Evolutionary conservation across 2,888 invertebrate species (phyloP).

Genomic region (Drosophila anceps): DNA sequence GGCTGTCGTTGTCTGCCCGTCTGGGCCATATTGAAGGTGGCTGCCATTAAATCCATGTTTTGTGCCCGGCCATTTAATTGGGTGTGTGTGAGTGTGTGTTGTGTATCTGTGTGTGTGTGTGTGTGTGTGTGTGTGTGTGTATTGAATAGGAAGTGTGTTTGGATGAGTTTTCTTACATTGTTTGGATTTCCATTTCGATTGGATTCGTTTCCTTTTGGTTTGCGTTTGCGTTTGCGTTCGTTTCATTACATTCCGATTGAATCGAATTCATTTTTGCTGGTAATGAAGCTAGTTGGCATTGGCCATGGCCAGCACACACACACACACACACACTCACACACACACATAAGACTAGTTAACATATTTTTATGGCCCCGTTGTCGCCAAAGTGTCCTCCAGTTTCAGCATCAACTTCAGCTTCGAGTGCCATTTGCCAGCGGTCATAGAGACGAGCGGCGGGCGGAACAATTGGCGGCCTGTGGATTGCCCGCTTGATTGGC

Average conservation of each 20-base stretch:
- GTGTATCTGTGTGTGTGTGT: slow-evolving; percentile 25
- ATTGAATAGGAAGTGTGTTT: slow-evolving; percentile 12
- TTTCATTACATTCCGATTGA: slow-evolving; percentile 24
- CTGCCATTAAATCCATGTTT: slow-evolving; percentile 26
- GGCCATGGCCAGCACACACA: slow-evolving; percentile 20
- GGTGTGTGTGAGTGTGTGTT: slow-evolving; percentile 33
- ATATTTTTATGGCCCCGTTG: slow-evolving; percentile 68
- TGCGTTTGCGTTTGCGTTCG: background rate
- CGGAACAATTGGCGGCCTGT: slow-evolving; percentile 3
- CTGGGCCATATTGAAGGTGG: slow-evolving; percentile 21
- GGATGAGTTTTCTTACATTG: slow-evolving; percentile 39
- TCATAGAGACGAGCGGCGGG: background rate
- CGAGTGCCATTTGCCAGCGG: slow-evolving; percentile 43
- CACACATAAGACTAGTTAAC: slow-evolving; percentile 55
- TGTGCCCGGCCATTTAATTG: slow-evolving; percentile 66
- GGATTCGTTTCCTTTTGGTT: slow-evolving; percentile 14
- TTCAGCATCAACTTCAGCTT: slow-evolving; percentile 30
- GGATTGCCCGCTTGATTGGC: slow-evolving; percentile 56
- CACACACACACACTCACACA: background rate
- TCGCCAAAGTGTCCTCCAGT: slow-evolving; percentile 58
- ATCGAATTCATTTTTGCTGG: slow-evolving; percentile 41
- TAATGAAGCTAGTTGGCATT: slow-evolving; percentile 46
- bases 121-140: background rate
- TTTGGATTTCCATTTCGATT: slow-evolving; percentile 37
- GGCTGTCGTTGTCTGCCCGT: background rate